phyloP scores from a whole-genome alignment of 1,140 invertebrate genomes.

The Eubasilissa regina region DNA sequence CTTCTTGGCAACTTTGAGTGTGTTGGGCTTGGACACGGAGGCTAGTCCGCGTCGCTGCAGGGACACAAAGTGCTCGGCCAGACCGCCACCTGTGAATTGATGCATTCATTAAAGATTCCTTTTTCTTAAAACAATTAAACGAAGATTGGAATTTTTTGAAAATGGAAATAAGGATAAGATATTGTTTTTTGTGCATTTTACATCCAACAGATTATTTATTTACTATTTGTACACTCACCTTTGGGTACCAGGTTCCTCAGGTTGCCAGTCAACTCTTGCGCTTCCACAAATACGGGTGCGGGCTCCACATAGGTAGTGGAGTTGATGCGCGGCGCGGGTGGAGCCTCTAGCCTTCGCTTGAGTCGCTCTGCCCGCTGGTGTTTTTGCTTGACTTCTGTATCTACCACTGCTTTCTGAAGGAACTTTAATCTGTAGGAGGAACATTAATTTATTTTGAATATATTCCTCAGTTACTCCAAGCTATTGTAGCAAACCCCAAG shows the following conservation, averaged over 20 bases:
- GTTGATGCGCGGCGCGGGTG: conserved; percentile 63
- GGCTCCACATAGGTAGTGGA: conserved; percentile 61
- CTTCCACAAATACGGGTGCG: conserved; percentile 64
- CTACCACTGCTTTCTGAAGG: conserved; percentile 34
- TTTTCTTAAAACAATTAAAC: neutral
- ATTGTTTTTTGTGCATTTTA: neutral
- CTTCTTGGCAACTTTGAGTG: conserved; percentile 40
- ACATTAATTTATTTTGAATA: neutral
- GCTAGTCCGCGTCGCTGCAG: conserved; percentile 53
- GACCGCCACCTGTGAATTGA: conserved; percentile 48
- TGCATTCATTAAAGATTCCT: neutral
- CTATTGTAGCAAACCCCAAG: too few species aligned
- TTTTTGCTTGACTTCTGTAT: conserved; percentile 16
- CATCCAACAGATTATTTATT: neutral
- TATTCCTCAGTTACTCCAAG: too few species aligned
- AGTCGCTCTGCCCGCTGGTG: neutral
- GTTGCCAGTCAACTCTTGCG: conserved; percentile 65
- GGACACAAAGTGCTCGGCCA: conserved; percentile 48
- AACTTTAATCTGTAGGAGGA: conserved; percentile 43
- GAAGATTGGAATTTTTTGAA: neutral
- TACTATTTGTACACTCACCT: conserved; percentile 35
- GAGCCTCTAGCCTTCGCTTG: conserved; percentile 12
- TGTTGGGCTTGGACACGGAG: conserved; percentile 41
- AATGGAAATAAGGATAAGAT: neutral
- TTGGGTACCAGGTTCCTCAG: conserved; percentile 62